Evolutionary conservation across 2,797 vertebrate species (phyloP).

Genomic region (Characodon lateralis): DNA sequence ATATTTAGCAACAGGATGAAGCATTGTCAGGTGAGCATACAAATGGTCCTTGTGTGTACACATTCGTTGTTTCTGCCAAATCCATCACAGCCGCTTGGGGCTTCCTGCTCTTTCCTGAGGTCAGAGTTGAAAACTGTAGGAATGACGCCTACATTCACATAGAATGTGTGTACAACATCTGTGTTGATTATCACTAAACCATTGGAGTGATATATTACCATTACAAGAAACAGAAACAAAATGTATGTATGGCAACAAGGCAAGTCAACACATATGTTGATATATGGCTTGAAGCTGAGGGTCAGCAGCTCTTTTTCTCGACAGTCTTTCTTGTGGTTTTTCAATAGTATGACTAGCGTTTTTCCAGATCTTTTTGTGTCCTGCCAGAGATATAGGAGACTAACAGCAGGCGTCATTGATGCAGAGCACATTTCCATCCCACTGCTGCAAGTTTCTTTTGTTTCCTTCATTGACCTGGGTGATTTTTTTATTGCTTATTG

Average conservation of each 20-base stretch:
- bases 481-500: constrained; percentile 51
- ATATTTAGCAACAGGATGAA: constrained; percentile 64
- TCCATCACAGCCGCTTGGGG: constrained; percentile 67
- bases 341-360: constrained; percentile 11
- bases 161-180: constrained; percentile 19
- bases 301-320: constrained; percentile 55
- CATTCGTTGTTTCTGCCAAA: constrained; percentile 61
- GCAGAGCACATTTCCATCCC: constrained; percentile 44
- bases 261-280: constrained; percentile 64
- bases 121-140: constrained; percentile 61
- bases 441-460: constrained; percentile 46
- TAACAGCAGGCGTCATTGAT: constrained; percentile 46
- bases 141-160: constrained; percentile 36
- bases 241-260: constrained; percentile 66
- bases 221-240: constrained; percentile 73
- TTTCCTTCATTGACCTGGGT: constrained; percentile 42
- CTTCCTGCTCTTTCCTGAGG: constrained; percentile 65
- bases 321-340: constrained; percentile 52
- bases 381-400: constrained; percentile 15
- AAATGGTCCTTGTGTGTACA: constrained; percentile 34
- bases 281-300: constrained; percentile 51
- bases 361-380: constrained; percentile 32
- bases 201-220: constrained; percentile 53
- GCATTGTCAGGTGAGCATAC: constrained; percentile 63
- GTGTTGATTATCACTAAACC: constrained; percentile 59